These are phyloP conservation scores for Drosophila nigrodunni DNA, from an alignment of 1,140 invertebrate genomes.

Conservation along the genomic window DNA sequence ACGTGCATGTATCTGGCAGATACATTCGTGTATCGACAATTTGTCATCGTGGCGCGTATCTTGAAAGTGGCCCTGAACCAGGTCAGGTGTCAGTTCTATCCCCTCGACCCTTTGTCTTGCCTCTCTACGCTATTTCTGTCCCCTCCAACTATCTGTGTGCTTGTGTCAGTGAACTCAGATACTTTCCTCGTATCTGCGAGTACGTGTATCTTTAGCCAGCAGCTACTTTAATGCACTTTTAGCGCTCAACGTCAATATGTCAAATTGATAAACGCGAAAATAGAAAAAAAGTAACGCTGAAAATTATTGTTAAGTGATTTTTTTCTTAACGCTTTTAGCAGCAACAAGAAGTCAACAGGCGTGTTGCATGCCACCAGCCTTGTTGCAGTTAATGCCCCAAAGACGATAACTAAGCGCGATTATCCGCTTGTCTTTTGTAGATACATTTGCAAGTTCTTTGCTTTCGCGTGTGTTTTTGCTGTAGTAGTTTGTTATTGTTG, in stretches of 20 bases:
- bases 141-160: neutral
- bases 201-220: conserved; percentile 54
- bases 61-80: conserved; percentile 65
- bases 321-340: conserved; percentile 4
- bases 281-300: conserved; percentile 36
- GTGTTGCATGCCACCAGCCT: conserved; percentile 16
- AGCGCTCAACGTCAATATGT: conserved; percentile 79
- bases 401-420: conserved; percentile 39
- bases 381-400: conserved; percentile 23
- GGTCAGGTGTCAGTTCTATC: conserved; percentile 72
- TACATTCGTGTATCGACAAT: conserved; percentile 13
- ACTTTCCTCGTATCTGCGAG: neutral
- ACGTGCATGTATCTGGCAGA: conserved; percentile 11
- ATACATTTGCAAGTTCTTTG: conserved; percentile 15
- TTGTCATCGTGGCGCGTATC: conserved; percentile 20
- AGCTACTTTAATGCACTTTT: conserved; percentile 82
- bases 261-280: conserved; percentile 69
- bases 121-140: neutral
- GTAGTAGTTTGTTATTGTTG: neutral
- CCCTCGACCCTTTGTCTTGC: neutral
- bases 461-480: neutral
- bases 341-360: conserved; percentile 2
- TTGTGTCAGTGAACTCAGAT: conserved; percentile 7
- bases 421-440: conserved; percentile 35
- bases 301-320: conserved; percentile 73